These are phyloP conservation scores for Tragelaphus oryx DNA, from an alignment of 2,797 vertebrate species.

Conservation along the genomic window DNA sequence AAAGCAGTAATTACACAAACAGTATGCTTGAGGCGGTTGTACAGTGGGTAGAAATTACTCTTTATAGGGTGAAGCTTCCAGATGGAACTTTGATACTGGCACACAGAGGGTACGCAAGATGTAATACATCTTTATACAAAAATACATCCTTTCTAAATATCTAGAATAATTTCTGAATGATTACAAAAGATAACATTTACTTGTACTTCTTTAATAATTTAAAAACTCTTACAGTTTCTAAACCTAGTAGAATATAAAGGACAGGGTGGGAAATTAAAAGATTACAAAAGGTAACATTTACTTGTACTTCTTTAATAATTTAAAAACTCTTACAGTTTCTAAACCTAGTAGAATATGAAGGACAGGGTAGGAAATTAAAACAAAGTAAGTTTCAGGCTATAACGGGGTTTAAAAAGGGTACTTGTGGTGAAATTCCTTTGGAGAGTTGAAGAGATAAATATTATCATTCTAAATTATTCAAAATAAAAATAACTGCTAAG, in stretches of 20 bases:
- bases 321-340: background rate
- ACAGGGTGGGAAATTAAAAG: no score
- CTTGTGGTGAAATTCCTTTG: background rate
- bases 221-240: background rate
- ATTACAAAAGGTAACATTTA: constrained; percentile 5
- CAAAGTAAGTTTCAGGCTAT: background rate
- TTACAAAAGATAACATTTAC: background rate
- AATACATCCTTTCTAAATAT: background rate
- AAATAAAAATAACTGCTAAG: constrained; percentile 9
- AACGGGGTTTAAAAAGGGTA: background rate
- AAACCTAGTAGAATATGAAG: background rate
- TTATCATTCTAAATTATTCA: background rate
- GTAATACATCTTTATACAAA: background rate
- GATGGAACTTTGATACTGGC: background rate
- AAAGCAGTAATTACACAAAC: background rate
- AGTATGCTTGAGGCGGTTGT: background rate
- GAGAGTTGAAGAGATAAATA: background rate
- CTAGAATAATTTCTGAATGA: constrained; percentile 19
- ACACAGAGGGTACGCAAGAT: background rate
- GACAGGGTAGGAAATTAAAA: background rate
- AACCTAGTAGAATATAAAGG: background rate
- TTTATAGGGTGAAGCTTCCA: background rate
- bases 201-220: background rate
- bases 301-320: background rate
- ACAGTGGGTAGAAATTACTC: background rate